These are phyloP conservation scores for Eumeta japonica DNA, from an alignment of 1,140 invertebrate genomes.

Conservation along the genomic window DNA sequence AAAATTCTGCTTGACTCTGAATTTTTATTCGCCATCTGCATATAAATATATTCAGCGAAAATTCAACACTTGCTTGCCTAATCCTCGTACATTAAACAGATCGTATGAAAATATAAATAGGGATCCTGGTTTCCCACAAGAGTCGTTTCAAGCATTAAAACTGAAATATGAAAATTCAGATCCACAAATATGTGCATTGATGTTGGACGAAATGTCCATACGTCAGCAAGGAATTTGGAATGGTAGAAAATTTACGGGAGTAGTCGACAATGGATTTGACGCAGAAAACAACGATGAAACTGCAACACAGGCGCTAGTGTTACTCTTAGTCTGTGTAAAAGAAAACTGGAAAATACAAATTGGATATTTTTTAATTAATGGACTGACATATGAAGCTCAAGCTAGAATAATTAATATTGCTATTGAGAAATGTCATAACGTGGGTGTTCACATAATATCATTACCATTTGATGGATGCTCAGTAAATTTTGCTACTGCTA, in stretches of 20 bases:
- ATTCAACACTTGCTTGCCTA: slow-evolving; percentile 35
- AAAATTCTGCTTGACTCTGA: slow-evolving; percentile 27
- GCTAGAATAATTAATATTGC: no score
- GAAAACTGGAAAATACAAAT: no score
- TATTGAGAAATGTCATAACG: no score
- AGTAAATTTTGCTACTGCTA: no score
- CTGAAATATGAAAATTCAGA: slow-evolving; percentile 10
- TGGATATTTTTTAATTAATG: no score
- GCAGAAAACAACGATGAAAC: slow-evolving; percentile 9
- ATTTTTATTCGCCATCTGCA: slow-evolving; percentile 36
- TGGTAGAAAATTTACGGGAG: slow-evolving; percentile 18
- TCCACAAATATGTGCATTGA: slow-evolving; percentile 13
- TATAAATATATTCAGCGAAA: slow-evolving; percentile 37
- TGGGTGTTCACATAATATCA: no score
- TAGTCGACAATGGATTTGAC: slow-evolving; percentile 20
- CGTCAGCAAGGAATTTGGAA: slow-evolving; percentile 17
- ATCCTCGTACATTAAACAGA: slow-evolving; percentile 29
- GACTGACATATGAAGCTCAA: no score
- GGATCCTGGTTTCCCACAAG: slow-evolving; percentile 31
- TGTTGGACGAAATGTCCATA: slow-evolving; percentile 25
- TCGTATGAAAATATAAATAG: slow-evolving; percentile 37
- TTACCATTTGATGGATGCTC: no score
- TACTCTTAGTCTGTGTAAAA: slow-evolving; percentile 8
- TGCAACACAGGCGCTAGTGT: slow-evolving; percentile 10
- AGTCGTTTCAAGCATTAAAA: slow-evolving; percentile 32